A percentile compares a stretch with the other conserved stretches of the same genome.
phyloP scores from a whole-genome alignment of 2,888 invertebrate genomes.

The Drosophila phalerata region DNA sequence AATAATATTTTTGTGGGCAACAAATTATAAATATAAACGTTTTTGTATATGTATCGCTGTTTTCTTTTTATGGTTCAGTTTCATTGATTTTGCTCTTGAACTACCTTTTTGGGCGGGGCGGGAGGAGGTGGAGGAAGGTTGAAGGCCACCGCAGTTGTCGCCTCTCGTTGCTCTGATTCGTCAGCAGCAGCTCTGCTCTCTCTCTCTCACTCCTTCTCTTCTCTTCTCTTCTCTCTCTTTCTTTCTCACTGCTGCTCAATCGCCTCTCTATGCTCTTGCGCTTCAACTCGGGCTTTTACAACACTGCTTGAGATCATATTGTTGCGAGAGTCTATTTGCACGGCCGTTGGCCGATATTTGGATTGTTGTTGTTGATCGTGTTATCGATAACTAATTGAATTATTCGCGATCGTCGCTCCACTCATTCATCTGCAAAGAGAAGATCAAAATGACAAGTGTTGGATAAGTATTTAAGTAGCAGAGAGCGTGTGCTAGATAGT shows the following conservation, averaged over 20 bases:
- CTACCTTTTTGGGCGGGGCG: constrained; percentile 15
- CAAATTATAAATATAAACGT: constrained; percentile 61
- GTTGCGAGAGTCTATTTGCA: constrained; percentile 78
- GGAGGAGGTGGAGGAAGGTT: neutral
- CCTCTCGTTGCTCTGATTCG: constrained; percentile 7
- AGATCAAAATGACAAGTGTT: constrained; percentile 14
- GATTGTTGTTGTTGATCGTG: constrained; percentile 43
- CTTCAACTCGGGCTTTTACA: constrained; percentile 42
- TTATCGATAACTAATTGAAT: constrained; percentile 32
- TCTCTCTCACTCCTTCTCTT: neutral
- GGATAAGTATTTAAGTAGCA: neutral
- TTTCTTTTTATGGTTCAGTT: constrained; percentile 12
- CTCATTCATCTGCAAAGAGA: constrained; percentile 69
- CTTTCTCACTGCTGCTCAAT: neutral
- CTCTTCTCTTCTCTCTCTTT: neutral
- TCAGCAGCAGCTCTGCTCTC: neutral
- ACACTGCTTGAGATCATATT: constrained; percentile 79
- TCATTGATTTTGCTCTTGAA: constrained; percentile 28
- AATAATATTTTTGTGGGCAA: constrained; percentile 73
- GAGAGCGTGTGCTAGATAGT: neutral
- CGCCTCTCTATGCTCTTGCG: constrained; percentile 24
- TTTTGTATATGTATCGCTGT: constrained; percentile 51
- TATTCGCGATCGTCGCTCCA: constrained; percentile 69
- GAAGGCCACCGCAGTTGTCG: constrained; percentile 8
- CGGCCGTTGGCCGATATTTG: constrained; percentile 57